Conservation (phyloP, 1,140 invertebrate species). For the Lepeophtheirus salmonis region DNA sequence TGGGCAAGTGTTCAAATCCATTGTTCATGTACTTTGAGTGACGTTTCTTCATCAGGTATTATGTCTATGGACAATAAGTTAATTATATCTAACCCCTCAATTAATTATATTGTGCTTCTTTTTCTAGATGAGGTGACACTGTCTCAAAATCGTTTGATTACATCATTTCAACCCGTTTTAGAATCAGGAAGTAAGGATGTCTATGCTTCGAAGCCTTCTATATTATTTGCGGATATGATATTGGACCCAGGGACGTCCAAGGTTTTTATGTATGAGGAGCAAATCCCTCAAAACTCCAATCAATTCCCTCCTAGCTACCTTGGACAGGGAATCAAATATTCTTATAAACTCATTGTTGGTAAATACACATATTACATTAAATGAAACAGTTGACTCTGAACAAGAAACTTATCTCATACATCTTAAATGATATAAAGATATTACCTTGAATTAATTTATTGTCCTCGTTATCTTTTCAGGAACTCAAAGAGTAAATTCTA, state of each 20-base stretch:
- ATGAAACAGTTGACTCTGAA: too few species aligned
- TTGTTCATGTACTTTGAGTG: not conserved
- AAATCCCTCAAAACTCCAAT: not conserved
- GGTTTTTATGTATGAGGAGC: not conserved
- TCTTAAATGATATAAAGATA: too few species aligned
- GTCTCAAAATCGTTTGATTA: not conserved
- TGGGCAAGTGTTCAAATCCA: not conserved
- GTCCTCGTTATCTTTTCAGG: not conserved
- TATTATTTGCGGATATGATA: not conserved
- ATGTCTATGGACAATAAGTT: not conserved
- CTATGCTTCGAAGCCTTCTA: not conserved
- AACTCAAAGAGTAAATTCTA: not conserved
- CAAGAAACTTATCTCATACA: too few species aligned
- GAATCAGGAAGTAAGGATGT: not conserved
- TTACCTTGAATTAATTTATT: too few species aligned
- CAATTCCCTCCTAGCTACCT: not conserved
- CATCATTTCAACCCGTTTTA: not conserved
- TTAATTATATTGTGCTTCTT: not conserved
- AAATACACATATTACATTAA: too few species aligned
- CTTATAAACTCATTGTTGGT: not conserved
- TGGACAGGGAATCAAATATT: not conserved
- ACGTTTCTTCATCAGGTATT: not conserved
- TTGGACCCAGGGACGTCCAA: not conserved
- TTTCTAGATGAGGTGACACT: not conserved
- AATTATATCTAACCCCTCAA: not conserved